These are phyloP conservation scores for Dallia pectoralis DNA, from an alignment of 2,797 vertebrate genomes.

Conservation along the genomic window DNA sequence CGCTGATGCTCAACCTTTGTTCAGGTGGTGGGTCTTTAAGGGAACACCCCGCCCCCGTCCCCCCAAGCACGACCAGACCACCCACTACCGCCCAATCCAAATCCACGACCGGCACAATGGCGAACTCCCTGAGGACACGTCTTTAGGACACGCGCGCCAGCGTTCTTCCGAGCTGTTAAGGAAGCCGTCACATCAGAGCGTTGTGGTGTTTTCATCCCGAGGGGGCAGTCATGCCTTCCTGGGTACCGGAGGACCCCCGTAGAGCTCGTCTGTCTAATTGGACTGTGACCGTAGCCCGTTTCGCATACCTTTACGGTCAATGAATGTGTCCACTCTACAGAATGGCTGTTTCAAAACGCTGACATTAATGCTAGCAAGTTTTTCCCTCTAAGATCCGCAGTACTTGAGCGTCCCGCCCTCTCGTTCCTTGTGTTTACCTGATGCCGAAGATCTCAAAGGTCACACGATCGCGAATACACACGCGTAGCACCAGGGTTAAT, in stretches of 20 bases:
- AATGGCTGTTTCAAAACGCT: background rate
- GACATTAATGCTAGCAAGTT: background rate
- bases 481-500: background rate
- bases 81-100: background rate
- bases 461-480: background rate
- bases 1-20: background rate
- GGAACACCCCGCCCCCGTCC: background rate
- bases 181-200: background rate
- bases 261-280: background rate
- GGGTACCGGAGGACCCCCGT: background rate
- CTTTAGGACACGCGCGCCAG: background rate
- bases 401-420: background rate
- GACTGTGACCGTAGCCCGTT: constrained; percentile 25
- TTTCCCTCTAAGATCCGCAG: background rate
- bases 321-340: constrained; percentile 4
- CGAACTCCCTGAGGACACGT: background rate
- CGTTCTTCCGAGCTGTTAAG: background rate
- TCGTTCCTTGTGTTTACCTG: background rate
- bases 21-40: background rate
- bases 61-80: background rate
- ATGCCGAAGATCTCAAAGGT: too few relatives aligned
- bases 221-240: background rate
- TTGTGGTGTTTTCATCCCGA: background rate
- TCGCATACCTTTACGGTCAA: constrained; percentile 39
- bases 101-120: background rate